Percentiles rank a stretch among this genome's conserved stretches.
Evolutionary conservation across 2,888 invertebrate species (phyloP).

Genomic region (Nasonovia ribisnigri): DNA sequence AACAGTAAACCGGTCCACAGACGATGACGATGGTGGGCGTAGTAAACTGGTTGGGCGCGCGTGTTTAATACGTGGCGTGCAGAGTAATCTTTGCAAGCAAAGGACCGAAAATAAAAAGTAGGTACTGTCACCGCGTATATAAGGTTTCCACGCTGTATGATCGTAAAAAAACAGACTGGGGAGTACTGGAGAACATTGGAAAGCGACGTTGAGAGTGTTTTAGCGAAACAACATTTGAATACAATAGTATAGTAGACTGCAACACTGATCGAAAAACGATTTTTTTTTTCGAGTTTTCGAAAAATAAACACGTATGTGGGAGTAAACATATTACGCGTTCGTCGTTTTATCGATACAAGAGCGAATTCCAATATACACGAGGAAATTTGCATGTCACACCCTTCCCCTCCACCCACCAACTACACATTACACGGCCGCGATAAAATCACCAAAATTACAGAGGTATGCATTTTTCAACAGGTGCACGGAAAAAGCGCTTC

Average conservation of each 20-base stretch:
- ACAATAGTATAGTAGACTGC: conserved; percentile 7
- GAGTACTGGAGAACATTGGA: neutral
- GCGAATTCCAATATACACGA: neutral
- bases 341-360: neutral
- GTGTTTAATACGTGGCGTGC: neutral
- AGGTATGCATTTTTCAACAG: conserved; percentile 1
- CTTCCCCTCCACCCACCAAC: too few relatives aligned
- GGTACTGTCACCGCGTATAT: neutral
- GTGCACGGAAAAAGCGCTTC: neutral
- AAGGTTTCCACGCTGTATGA: neutral
- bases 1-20: conserved; percentile 28
- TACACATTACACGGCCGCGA: neutral
- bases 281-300: conserved; percentile 4
- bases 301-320: neutral
- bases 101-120: neutral
- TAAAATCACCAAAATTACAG: neutral
- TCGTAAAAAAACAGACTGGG: neutral
- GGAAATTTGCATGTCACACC: neutral
- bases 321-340: neutral
- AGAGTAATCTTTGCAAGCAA: neutral
- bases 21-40: conserved; percentile 25
- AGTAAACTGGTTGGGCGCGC: conserved; percentile 18
- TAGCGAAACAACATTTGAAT: neutral
- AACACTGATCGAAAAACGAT: neutral
- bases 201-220: neutral